Base-by-base conservation (phyloP, 2,888 invertebrate species). In the Anarsia innoxiella region DNA sequence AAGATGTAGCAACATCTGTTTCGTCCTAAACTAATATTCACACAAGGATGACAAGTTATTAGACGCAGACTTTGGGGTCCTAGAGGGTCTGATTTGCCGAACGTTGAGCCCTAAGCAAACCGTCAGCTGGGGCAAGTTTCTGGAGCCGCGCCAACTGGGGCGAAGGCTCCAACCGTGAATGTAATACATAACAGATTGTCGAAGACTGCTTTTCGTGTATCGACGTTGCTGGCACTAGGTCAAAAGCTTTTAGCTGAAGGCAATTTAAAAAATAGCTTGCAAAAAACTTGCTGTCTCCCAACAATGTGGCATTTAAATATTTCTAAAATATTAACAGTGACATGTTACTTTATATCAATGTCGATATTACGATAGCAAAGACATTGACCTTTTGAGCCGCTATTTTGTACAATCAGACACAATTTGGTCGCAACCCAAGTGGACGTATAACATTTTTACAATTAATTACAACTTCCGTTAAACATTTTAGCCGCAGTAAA, bases 1-100 rank as follows among this genome's bases (percentile, higher is more conserved):
- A 23, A 12, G 32, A 23, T 32, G 13, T 32, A 23, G 19, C 12
- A n/a, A 33, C 33, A 33, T 33, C 33, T 33, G 13, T 27, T 5
- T 19, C 26, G 26, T 33, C 33, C 33, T 33, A 33, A 33, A 33
- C 33, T 26, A 33, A 33, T 33, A 33, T 33, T 26, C 33, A 11
- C 25, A 1, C 23, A 10, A 5, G 25, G 25, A 3, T n/a, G 19
- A 6, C 14, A 14, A 26, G 23, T 25, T 32, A 33, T 33, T 33
- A 15, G 26, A 26, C 14, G 14, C n/a, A 25, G 15, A 30, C 15
- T 3, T n/a, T 3, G 25, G 4, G 8, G 2, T 1, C 23, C 12
- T 23, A 12, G 23, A 12, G 3, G 19, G 4, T 19, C 19, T 19
- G 19, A 19, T 19, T 19, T 19, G 19, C 19, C 19, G 31, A n/a